Evolutionary conservation across 2,888 invertebrate genomes (phyloP), one percentile per base, ranked within the genome.

Genomic region (Myathropa florea): DNA sequence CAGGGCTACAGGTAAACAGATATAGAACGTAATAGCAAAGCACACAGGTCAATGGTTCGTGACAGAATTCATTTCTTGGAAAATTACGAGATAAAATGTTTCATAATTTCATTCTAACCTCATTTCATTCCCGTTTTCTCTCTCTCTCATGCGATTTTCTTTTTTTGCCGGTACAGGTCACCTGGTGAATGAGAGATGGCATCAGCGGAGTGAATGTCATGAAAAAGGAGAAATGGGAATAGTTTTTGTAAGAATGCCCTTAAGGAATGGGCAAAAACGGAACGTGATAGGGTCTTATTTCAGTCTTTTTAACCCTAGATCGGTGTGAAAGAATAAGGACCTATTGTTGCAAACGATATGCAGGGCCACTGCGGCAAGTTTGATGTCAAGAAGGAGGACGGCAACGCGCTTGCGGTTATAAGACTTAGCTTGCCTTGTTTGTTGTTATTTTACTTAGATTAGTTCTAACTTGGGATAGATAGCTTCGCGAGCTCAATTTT

Each of bases 11-110:
- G 23, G 14, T 12, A 18, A 18, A 67, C 28, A 55, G n/a, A 33
- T 33, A 57, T 23, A 68, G 57, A 68, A 68, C 57, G 55, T 23
- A 57, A 21, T 30, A 30, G 28, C 30, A 28, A 53, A n/a, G 46
- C 9, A 26, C 9, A 26, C 39, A 26, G 64, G 64, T 67, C 67
- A 55, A 67, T 21, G 46, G 26, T 68, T 68, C 57, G 68, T 68
- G 68, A 68, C 57, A 21, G 33, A 23, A 36, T 36, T 57, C 55
- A 57, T 68, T 68, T 68, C 33, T 21, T 55, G 67, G 53, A 30
- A 30, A 55, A 9, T n/a, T n/a, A 46, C 23, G 28, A 28, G 46
- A 68, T 68, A 33, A 68, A 68, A 28, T 55, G 24, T 23, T 68
- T 68, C 33, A 57, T 36, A 55, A 57, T 33, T 68, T 33, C 33